These are phyloP conservation scores for Theocolax elegans DNA, from an alignment of 1,140 invertebrate genomes.

Conservation along the genomic window DNA sequence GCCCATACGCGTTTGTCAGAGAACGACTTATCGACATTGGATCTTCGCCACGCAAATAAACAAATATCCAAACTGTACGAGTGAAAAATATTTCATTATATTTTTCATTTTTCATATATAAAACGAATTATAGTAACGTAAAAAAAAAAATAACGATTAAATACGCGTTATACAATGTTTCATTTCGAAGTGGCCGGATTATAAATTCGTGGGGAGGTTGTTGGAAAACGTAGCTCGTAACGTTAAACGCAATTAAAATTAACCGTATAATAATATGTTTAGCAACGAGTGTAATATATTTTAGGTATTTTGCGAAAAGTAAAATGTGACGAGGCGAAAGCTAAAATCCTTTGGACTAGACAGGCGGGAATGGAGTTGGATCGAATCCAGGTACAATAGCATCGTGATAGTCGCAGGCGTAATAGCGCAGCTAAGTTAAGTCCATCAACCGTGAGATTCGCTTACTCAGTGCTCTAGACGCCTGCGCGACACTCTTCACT, in stretches of 20 bases:
- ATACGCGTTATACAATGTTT: conserved; percentile 5
- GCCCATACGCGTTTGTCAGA: conserved; percentile 38
- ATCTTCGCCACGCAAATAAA: conserved; percentile 17
- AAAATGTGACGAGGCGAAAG: conserved; percentile 4
- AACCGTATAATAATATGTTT: conserved; percentile 26
- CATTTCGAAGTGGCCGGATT: no score
- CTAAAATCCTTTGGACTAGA: neutral
- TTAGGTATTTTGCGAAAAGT: neutral
- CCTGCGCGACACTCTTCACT: neutral
- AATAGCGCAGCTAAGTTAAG: conserved; percentile 42
- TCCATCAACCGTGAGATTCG: conserved; percentile 42
- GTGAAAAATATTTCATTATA: neutral
- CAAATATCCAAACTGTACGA: conserved; percentile 7
- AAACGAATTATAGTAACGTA: no score
- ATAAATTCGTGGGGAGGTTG: neutral
- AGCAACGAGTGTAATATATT: conserved; percentile 32
- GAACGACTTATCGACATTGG: conserved; percentile 33
- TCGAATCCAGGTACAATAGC: conserved; percentile 42
- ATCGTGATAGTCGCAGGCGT: conserved; percentile 39
- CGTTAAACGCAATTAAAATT: conserved; percentile 31
- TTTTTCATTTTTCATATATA: conserved; percentile 6
- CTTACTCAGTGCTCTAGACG: conserved; percentile 29
- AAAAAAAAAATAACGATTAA: neutral
- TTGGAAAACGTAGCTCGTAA: neutral
- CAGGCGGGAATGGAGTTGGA: conserved; percentile 40